Evolutionary conservation across 1,140 invertebrate species (phyloP).

Genomic region (Globodera rostochiensis): DNA sequence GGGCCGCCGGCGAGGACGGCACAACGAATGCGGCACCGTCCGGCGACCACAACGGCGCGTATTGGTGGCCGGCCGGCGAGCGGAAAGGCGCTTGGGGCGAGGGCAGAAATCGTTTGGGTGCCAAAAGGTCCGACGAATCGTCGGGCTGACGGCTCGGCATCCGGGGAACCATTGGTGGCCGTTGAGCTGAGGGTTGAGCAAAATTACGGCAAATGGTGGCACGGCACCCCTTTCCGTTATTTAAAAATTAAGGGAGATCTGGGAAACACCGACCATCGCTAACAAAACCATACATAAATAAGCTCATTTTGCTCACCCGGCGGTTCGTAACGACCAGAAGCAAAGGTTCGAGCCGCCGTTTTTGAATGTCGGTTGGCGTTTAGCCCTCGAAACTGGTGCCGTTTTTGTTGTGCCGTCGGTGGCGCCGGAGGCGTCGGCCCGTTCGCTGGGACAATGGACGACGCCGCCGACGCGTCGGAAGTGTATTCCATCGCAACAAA

Average conservation of each 20-base stretch:
- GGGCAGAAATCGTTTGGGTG: neutral
- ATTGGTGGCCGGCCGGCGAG: constrained; percentile 23
- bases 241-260: neutral
- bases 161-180: neutral
- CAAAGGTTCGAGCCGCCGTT: neutral
- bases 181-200: constrained; percentile 3
- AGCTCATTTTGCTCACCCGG: constrained; percentile 5
- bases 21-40: constrained; percentile 22
- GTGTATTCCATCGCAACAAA: too few species aligned
- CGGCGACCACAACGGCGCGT: constrained; percentile 24
- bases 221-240: neutral
- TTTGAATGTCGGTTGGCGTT: neutral
- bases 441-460: neutral
- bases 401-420: neutral
- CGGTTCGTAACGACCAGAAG: constrained; percentile 16
- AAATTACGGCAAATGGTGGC: neutral
- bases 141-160: constrained; percentile 8
- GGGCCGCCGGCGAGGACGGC: constrained; percentile 15
- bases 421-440: neutral
- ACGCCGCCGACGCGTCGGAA: too few species aligned
- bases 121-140: neutral
- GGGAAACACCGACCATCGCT: neutral
- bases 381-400: neutral
- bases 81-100: constrained; percentile 18
- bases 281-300: neutral